Evolutionary conservation across 2,797 vertebrate species (phyloP).

Genomic region (Tinamus major): DNA sequence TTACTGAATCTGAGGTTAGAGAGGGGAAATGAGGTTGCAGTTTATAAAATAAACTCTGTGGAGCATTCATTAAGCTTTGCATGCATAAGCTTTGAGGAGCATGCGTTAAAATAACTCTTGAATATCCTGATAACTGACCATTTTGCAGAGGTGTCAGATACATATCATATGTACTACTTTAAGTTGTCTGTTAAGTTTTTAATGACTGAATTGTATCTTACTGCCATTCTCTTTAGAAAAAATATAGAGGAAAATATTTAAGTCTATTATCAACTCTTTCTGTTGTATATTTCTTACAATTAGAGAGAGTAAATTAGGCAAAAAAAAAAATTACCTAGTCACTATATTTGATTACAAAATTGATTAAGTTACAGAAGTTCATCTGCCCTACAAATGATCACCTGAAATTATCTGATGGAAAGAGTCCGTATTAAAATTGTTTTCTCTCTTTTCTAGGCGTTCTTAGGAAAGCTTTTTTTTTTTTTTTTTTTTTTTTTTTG

Average conservation of each 20-base stretch:
- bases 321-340: not conserved
- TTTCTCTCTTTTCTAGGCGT: not conserved
- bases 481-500: no score
- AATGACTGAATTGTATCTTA: not conserved
- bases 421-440: rapidly evolving
- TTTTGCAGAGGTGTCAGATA: not conserved
- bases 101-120: not conserved
- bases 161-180: not conserved
- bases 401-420: not conserved
- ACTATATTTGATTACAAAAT: not conserved
- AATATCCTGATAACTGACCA: not conserved
- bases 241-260: not conserved
- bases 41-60: not conserved
- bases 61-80: not conserved
- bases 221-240: not conserved
- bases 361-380: not conserved
- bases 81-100: not conserved
- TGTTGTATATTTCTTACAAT: not conserved
- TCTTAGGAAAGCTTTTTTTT: not conserved
- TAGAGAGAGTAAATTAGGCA: not conserved
- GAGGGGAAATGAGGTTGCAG: not conserved
- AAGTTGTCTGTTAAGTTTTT: not conserved
- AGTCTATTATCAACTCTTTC: not conserved
- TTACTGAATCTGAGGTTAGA: not conserved
- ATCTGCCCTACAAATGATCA: not conserved